phyloP scores from a whole-genome alignment of 2,797 vertebrate species.

The Hoplostethus atlanticus region DNA sequence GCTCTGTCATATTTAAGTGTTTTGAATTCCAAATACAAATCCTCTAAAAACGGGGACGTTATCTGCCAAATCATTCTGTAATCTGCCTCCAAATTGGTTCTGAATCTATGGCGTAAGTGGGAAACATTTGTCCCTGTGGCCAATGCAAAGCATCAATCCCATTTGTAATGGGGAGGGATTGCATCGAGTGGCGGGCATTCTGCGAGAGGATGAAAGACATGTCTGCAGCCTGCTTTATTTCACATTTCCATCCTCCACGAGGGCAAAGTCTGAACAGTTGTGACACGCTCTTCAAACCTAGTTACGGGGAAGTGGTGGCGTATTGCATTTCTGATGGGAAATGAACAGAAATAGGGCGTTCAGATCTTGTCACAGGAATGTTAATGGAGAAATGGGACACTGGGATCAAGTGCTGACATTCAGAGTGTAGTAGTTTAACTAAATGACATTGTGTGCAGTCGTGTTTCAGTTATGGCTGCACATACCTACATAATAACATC shows the following conservation, averaged over 20 bases:
- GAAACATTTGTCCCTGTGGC: conserved; percentile 75
- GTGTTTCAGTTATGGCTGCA: not conserved
- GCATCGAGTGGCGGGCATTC: conserved; percentile 56
- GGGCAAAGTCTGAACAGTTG: conserved; percentile 71
- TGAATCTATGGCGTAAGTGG: conserved; percentile 73
- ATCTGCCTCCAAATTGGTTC: conserved; percentile 84
- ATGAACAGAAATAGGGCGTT: conserved; percentile 64
- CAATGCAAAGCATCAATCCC: conserved; percentile 79
- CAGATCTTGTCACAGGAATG: conserved; percentile 45
- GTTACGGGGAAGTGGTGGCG: conserved; percentile 56
- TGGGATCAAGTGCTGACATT: conserved; percentile 40
- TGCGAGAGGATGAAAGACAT: conserved; percentile 62
- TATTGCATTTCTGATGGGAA: conserved; percentile 70
- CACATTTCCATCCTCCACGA: conserved; percentile 69
- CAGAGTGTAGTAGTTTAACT: conserved; percentile 27
- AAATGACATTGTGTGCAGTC: conserved; percentile 16
- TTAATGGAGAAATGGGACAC: conserved; percentile 48
- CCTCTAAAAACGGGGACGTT: conserved; percentile 79
- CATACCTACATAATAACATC: conserved; percentile 48
- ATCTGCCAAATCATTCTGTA: conserved; percentile 82
- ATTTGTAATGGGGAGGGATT: conserved; percentile 76
- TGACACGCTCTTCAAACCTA: conserved; percentile 71
- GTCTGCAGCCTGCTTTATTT: conserved; percentile 72
- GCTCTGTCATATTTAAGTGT: conserved; percentile 76
- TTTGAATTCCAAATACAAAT: conserved; percentile 82